phyloP scores from a whole-genome alignment of 2,797 vertebrate genomes.

The Psittacula echo region DNA sequence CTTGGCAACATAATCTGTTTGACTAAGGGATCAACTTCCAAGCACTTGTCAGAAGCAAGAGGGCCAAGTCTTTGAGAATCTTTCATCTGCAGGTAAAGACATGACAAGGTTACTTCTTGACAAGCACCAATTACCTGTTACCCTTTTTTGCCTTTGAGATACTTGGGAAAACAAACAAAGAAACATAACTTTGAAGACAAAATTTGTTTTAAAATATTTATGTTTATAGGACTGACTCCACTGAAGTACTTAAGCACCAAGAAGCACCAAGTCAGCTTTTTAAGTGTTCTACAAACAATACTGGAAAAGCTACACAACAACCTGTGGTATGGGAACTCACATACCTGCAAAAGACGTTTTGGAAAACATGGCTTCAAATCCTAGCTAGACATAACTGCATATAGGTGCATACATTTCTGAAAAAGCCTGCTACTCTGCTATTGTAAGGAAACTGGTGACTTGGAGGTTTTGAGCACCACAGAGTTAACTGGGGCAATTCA shows the following conservation, averaged over 20 bases:
- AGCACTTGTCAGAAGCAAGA: background rate
- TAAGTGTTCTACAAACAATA: background rate
- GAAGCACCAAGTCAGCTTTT: background rate
- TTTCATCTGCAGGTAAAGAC: background rate
- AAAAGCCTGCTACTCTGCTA: background rate
- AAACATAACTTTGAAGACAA: background rate
- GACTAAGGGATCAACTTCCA: conserved; percentile 32
- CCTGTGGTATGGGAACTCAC: background rate
- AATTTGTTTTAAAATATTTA: background rate
- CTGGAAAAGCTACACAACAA: background rate
- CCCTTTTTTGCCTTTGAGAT: background rate
- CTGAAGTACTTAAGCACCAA: background rate
- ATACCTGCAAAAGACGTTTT: background rate
- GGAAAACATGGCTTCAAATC: background rate
- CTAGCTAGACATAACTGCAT: background rate
- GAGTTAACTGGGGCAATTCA: background rate
- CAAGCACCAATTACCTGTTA: background rate
- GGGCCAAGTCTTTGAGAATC: background rate
- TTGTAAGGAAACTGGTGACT: background rate
- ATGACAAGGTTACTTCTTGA: background rate
- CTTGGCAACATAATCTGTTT: conserved; percentile 56
- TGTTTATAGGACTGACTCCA: background rate
- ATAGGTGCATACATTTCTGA: background rate
- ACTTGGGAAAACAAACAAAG: fast-evolving
- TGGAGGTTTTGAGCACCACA: background rate